phyloP scores from a whole-genome alignment of 2,888 invertebrate species.

The Latheticus oryzae region DNA sequence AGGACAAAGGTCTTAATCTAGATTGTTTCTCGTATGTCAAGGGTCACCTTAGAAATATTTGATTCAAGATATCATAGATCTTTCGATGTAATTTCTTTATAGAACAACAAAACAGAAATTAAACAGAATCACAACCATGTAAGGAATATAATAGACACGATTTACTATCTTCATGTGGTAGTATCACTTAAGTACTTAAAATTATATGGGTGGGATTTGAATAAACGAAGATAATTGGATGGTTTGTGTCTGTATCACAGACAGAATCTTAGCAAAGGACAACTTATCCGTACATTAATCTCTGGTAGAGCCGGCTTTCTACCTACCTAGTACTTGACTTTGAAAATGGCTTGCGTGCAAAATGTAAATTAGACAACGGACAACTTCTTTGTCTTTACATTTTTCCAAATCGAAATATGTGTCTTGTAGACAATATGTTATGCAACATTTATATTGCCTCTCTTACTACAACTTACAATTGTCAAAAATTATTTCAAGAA shows the following conservation, averaged over 20 bases:
- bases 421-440: too few relatives aligned
- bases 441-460: too few relatives aligned
- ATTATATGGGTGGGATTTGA: conserved; percentile 16
- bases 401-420: too few relatives aligned
- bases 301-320: conserved; percentile 1
- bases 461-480: too few relatives aligned
- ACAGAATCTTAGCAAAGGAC: conserved; percentile 15
- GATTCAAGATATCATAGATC: not conserved
- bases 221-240: conserved; percentile 21
- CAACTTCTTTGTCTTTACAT: not conserved
- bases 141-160: too few relatives aligned
- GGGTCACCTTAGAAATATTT: conserved; percentile 12
- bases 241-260: conserved; percentile 22
- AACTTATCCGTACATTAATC: conserved; percentile 22
- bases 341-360: conserved; percentile 18
- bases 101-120: too few relatives aligned
- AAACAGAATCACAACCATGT: too few relatives aligned
- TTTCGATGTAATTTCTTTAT: not conserved
- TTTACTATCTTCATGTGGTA: conserved; percentile 6
- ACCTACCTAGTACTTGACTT: not conserved
- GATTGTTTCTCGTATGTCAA: conserved; percentile 19
- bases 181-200: conserved; percentile 9
- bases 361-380: conserved; percentile 11
- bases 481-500: too few relatives aligned
- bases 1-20: conserved; percentile 27